Evolutionary conservation across 2,113 vertebrate species (phyloP), one percentile per base, ranked within the genome.

Genomic region (Podarcis muralis): DNA sequence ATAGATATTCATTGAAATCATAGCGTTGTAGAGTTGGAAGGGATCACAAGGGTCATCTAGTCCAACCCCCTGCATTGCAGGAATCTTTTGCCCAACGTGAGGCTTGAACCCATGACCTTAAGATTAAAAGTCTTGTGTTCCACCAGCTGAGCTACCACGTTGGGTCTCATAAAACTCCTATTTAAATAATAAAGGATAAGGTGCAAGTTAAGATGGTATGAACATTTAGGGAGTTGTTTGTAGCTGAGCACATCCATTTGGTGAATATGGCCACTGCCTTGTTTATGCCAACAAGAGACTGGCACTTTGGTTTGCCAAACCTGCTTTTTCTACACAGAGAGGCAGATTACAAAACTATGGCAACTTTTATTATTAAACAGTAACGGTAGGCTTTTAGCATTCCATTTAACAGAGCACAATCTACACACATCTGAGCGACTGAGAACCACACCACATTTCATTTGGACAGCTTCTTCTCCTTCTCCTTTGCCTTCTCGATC

Each of bases 401-500:
- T 82, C 87, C 84, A 92, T 86, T 90, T 66, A 89, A 83, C 48
- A 15, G 15, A 87, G 79, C 69, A 82, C 82, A 59, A 82, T 12
- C 9, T 91, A 91, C 87, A 69, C 93, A 81, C 83, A 1, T 85
- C 81, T 84, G 84, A 91, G 83, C 0, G 0, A 85, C 71, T 62
- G 1, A 27, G 18, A 89, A 87, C 92, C 0, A 27, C 40, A 59
- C 7, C 71, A 2, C 3, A n/a, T 0, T 0, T 97, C 92, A 95
- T 84, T 96, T 96, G 6, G 88, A 93, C n/a, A 94, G 91, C 92
- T 95, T 95, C 86, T 92, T 96, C 89, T 94, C 86, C 88, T 96
- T 94, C 91, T 94, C 95, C 91, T 96, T 96, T 71, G 94, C 93
- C 93, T 95, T 96, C 90, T 94, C 96, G 85, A 83, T 95, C 82